A percentile compares a stretch with the other conserved stretches of the same genome.
These are phyloP conservation scores for Glyphotaelius pellucidus DNA, from an alignment of 2,888 invertebrate genomes.

Conservation along the genomic window DNA sequence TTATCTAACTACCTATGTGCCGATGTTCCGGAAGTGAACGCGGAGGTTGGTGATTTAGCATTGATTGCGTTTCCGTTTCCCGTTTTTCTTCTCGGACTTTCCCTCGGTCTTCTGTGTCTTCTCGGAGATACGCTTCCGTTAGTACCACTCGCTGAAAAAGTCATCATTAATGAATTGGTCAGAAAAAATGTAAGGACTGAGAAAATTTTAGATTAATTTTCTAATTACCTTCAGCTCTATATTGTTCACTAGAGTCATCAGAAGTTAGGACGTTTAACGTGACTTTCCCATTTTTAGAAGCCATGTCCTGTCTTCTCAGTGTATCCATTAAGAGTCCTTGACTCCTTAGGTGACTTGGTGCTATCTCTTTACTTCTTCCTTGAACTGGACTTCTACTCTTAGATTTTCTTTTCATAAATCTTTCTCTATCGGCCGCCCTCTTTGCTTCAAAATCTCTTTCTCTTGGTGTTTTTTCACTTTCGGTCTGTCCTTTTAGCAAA, in stretches of 20 bases:
- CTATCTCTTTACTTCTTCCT: conserved; percentile 71
- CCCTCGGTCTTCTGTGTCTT: conserved; percentile 80
- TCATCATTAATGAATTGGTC: neutral
- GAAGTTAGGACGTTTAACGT: conserved; percentile 79
- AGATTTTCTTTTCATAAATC: conserved; percentile 75
- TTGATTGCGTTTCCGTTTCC: conserved; percentile 73
- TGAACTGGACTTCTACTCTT: conserved; percentile 77
- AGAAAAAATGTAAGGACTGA: neutral
- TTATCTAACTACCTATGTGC: conserved; percentile 71
- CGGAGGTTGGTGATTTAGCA: conserved; percentile 78
- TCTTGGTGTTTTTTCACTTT: conserved; percentile 73
- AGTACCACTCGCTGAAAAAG: conserved; percentile 69
- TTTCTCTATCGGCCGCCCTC: conserved; percentile 74
- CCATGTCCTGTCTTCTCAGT: conserved; percentile 74
- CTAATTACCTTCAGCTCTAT: conserved; percentile 73
- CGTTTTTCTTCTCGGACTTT: conserved; percentile 82
- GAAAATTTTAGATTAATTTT: neutral
- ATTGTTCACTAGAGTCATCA: conserved; percentile 80
- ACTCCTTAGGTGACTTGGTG: conserved; percentile 68
- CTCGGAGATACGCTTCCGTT: conserved; percentile 78
- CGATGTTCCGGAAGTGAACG: conserved; percentile 71
- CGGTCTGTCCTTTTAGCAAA: conserved; percentile 73
- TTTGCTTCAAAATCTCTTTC: conserved; percentile 73
- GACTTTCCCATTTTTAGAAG: conserved; percentile 76
- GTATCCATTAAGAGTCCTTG: conserved; percentile 73